Evolutionary conservation across 1,140 invertebrate genomes (phyloP), one percentile per base, ranked within the genome.

Genomic region (Nomia melanderi): DNA sequence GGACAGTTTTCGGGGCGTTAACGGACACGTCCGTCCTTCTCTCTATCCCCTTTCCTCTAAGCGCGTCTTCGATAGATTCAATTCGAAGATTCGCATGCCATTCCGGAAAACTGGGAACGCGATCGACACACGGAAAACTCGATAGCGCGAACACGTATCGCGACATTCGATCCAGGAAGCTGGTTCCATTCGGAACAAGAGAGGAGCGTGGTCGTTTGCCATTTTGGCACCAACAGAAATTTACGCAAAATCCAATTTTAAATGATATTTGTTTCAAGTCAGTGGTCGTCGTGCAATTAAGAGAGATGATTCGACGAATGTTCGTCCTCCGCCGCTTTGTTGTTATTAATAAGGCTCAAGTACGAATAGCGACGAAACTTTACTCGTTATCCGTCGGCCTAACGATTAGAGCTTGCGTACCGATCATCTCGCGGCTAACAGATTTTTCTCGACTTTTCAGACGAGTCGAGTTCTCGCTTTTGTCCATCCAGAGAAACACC

Each of bases 1-100:
- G 77, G 84, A 76, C 80, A 78, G 72, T 85, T 80, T 86, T 83
- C 77, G 64, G 50, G 50, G 79, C 71, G 87, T 60, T 82, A 88
- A 91, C 86, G 78, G 88, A 89, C 70, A 86, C 83, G 79, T 90
- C 89, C 87, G 65, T 59, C 85, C 86, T 89, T 83, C 79, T 86
- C 82, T 75, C 36, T 57, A 73, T 67, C 47, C 78, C 57, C 25
- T 47, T 36, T 17, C 17, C 31, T 12, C 25, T 31, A 39, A 31
- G 14, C 25, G 27, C 20, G 17, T 54, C 53, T 63, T 25, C 36
- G n/a, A 71, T 77, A 29, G 44, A 63, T 50, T 60, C 12, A 31
- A 56, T 54, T 56, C 27, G 8, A 31, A 14, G 54, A 1, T 17
- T 29, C 54, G 23, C 9, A 14, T 25, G 53, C 2, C 12, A 27